Conservation (phyloP, 35 echinoderm and acorn worm genomes). For the Ophioderma brevispina region DNA sequence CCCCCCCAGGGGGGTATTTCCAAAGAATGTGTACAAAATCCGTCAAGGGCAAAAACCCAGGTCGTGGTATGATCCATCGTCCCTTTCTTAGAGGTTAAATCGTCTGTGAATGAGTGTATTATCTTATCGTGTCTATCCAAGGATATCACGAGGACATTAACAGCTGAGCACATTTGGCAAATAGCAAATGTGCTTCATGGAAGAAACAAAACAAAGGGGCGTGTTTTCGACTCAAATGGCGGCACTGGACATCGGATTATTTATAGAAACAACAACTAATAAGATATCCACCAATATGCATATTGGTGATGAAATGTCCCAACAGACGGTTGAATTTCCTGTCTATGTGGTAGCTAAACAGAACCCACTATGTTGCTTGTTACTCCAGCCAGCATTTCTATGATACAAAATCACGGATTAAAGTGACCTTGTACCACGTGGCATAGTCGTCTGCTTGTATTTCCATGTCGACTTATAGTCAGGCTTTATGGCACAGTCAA, state of each 20-base stretch:
- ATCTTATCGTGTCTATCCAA: constrained; percentile 71
- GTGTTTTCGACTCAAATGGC: constrained; percentile 12
- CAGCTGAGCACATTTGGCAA: constrained; percentile 60
- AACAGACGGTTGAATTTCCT: constrained; percentile 41
- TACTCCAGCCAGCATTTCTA: constrained; percentile 64
- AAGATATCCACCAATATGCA: constrained; percentile 67
- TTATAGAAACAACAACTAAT: constrained; percentile 56
- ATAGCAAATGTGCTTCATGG: constrained; percentile 56
- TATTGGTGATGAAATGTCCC: constrained; percentile 70
- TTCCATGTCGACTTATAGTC: background rate
- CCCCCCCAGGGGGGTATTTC: constrained; percentile 6
- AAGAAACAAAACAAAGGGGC: constrained; percentile 66
- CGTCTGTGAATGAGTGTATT: constrained; percentile 40
- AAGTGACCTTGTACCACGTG: constrained; percentile 43
- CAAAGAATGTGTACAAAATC: constrained; percentile 62
- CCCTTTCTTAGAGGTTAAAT: constrained; percentile 48
- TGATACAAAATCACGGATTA: constrained; percentile 42
- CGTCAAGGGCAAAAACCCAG: constrained; percentile 37
- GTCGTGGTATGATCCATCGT: constrained; percentile 58
- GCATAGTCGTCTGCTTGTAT: constrained; percentile 8
- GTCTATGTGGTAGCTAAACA: constrained; percentile 61
- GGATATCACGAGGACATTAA: constrained; percentile 66
- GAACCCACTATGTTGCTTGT: constrained; percentile 46
- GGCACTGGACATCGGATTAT: constrained; percentile 32
- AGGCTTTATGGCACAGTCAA: too few relatives aligned